phyloP scores from a whole-genome alignment of 2,113 vertebrate species.

The Lasiurus borealis region DNA sequence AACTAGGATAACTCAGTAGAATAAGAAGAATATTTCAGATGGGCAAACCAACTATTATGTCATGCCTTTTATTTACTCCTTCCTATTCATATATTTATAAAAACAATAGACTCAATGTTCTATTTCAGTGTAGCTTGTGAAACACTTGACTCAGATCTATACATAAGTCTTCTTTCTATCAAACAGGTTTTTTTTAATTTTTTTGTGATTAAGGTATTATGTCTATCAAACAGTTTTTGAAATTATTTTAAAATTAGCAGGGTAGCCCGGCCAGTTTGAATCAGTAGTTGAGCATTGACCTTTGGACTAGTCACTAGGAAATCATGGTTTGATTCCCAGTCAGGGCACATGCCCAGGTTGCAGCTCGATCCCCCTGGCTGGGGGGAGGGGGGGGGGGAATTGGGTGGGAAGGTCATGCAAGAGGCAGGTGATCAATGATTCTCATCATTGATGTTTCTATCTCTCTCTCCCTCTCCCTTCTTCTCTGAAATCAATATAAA shows the following conservation, averaged over 20 bases:
- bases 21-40: not conserved
- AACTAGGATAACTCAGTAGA: not conserved
- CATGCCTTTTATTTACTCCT: not conserved
- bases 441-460: too few species aligned
- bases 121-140: not conserved
- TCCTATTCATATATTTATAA: not conserved
- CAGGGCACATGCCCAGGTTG: too few species aligned
- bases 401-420: too few species aligned
- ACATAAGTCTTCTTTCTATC: not conserved
- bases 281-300: too few species aligned
- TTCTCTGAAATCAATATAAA: too few species aligned
- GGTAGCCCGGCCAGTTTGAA: not conserved
- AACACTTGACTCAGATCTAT: not conserved
- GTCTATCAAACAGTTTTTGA: not conserved
- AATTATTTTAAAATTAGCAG: not conserved
- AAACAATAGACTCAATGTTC: not conserved
- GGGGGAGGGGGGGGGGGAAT: too few species aligned
- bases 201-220: too few species aligned
- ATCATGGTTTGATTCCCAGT: too few species aligned
- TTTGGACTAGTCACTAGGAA: too few species aligned
- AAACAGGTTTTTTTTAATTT: not conserved
- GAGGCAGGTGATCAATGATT: too few species aligned
- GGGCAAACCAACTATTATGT: not conserved
- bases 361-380: too few species aligned
- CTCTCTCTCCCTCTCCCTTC: too few species aligned